Conservation (phyloP, 2,797 vertebrate genomes). For the Sebastes iracundus region DNA sequence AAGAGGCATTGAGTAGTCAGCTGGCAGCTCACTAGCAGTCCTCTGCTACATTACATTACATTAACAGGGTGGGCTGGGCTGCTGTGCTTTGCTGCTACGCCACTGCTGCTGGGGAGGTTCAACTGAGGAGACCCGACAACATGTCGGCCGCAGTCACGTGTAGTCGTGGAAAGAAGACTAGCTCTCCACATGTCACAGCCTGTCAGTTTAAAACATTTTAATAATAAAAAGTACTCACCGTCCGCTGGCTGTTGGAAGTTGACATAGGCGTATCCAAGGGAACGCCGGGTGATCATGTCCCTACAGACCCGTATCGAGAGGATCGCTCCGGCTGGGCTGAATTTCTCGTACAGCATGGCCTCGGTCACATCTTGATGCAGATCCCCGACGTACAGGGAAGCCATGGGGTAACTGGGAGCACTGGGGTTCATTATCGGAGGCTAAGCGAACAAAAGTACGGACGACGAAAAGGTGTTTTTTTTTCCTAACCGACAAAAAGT, state of each 20-base stretch:
- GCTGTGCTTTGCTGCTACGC: constrained; percentile 45
- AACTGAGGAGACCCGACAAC: constrained; percentile 63
- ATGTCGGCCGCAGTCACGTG: constrained; percentile 79
- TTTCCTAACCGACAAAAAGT: constrained; percentile 22
- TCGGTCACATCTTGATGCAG: constrained; percentile 91
- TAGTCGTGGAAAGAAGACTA: constrained; percentile 4
- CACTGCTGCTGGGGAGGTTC: constrained; percentile 61
- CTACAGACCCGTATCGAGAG: constrained; percentile 92
- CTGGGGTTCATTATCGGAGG: constrained; percentile 90
- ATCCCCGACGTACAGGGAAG: constrained; percentile 92
- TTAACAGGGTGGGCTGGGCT: constrained; percentile 1
- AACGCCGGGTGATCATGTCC: constrained; percentile 93
- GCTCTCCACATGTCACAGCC: not conserved
- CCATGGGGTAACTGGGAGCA: constrained; percentile 94
- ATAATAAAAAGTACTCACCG: constrained; percentile 77
- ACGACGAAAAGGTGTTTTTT: not conserved
- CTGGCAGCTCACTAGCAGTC: not conserved
- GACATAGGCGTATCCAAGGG: constrained; percentile 92
- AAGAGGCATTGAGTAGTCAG: not conserved
- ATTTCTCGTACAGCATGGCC: constrained; percentile 94
- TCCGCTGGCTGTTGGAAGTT: constrained; percentile 94
- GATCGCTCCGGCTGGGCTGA: constrained; percentile 91
- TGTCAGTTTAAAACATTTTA: not conserved
- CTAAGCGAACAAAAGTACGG: not conserved
- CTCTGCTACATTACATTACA: constrained; percentile 9